Base-by-base conservation (phyloP, 2,888 invertebrate genomes). In the Limnephilus auricula region DNA sequence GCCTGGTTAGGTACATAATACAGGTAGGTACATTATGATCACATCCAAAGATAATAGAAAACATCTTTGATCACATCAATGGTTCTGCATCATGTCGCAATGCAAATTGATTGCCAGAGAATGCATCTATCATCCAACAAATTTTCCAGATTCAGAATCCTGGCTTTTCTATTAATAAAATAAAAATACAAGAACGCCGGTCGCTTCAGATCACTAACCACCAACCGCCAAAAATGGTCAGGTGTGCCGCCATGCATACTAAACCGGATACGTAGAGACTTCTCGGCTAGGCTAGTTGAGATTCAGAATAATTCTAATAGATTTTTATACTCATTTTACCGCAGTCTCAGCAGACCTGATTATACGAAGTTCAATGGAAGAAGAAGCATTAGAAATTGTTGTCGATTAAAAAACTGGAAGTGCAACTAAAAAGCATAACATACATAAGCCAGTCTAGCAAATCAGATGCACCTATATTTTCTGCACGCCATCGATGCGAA, bases 161-260 rank as follows among this genome's bases (percentile, higher is more conserved):
- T n/a, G 65, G 25, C 25, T n/a, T n/a, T n/a, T n/a, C 2, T 65
- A 25, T 25, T 4, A 65, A 65, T 45, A 45, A 45, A 45, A 15
- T 45, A 65, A 65, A 25, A 65, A 65, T 65, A 65, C n/a, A n/a
- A 65, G 9, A 25, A 65, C 9, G 65, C 65, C 65, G 65, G 65
- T 65, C 65, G 65, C 65, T 65, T 65, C 65, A 65, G 65, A 65
- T 65, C 65, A 65, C 65, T n/a, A n/a, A 65, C 65, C 65, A 65
- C 65, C 2, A 25, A 9, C 65, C 65, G 65, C 65, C 65, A 25
- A 65, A 65, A 65, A 65, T 65, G 65, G 65, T 25, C 65, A 65
- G 65, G 65, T 65, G 65, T 65, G 65, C 65, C 25, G 65, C n/a
- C 65, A 65, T 65, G 65, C 65, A 65, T 65, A 65, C 65, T 25